phyloP scores from a whole-genome alignment of 1,140 invertebrate genomes.

The Teleopsis dalmanni region DNA sequence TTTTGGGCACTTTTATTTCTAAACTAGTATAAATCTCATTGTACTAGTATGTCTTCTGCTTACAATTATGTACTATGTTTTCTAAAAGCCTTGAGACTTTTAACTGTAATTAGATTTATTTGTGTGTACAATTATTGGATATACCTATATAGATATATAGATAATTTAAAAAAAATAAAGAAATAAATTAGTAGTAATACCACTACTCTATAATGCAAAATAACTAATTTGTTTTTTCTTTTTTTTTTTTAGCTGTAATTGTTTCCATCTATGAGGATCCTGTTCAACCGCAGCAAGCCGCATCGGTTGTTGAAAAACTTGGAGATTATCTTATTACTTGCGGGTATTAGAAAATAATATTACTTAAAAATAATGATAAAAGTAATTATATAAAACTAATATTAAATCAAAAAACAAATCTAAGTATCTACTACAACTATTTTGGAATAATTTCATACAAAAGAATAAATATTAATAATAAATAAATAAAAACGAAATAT shows the following conservation, averaged over 20 bases:
- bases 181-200: too few relatives aligned
- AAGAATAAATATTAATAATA: slow-evolving; percentile 13
- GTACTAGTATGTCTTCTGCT: too few relatives aligned
- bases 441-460: slow-evolving; percentile 18
- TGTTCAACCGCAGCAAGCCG: slow-evolving; percentile 88
- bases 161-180: too few relatives aligned
- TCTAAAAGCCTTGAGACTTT: too few relatives aligned
- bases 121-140: too few relatives aligned
- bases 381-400: slow-evolving; percentile 24
- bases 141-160: too few relatives aligned
- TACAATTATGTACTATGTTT: too few relatives aligned
- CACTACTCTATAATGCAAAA: too few relatives aligned
- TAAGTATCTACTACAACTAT: slow-evolving; percentile 14
- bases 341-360: slow-evolving; percentile 70
- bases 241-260: slow-evolving; percentile 61
- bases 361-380: slow-evolving; percentile 15
- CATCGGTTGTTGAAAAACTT: slow-evolving; percentile 89
- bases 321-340: slow-evolving; percentile 90
- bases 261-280: slow-evolving; percentile 89
- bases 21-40: too few relatives aligned
- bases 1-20: too few relatives aligned
- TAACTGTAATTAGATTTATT: too few relatives aligned
- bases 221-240: too few relatives aligned
- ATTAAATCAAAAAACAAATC: slow-evolving; percentile 17
- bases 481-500: slow-evolving; percentile 8